Conservation (phyloP, 2,888 invertebrate species). For the Dasysyrphus tricinctus region DNA sequence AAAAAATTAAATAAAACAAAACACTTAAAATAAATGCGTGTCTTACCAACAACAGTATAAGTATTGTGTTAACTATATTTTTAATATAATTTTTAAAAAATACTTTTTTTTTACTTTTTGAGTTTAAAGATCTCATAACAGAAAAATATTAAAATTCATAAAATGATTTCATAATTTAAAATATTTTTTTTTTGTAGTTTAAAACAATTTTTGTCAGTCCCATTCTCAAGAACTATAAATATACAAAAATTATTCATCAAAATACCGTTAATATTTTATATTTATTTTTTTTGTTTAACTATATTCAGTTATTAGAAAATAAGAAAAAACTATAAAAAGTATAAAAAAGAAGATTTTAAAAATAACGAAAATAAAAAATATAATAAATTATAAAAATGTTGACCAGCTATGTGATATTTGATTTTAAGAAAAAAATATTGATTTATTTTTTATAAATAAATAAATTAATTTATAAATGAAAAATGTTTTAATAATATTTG, state of each 20-base stretch:
- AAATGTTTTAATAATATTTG: conserved; percentile 47
- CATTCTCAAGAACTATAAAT: conserved; percentile 2
- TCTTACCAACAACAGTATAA: conserved; percentile 69
- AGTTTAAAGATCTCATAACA: conserved; percentile 64
- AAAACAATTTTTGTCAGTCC: conserved; percentile 23
- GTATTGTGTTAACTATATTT: conserved; percentile 50
- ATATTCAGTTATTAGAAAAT: not conserved
- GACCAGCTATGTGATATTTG: conserved; percentile 82
- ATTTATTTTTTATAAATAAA: conserved; percentile 34
- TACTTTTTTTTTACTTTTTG: conserved; percentile 46
- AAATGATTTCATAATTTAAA: conserved; percentile 9
- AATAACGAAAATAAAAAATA: not conserved
- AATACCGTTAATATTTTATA: conserved; percentile 23
- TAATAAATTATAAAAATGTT: conserved; percentile 41
- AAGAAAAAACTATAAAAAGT: conserved; percentile 3
- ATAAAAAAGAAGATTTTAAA: conserved; percentile 14
- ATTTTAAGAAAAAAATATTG: conserved; percentile 80
- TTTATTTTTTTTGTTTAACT: conserved; percentile 36
- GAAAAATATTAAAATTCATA: conserved; percentile 25
- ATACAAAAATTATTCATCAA: conserved; percentile 28
- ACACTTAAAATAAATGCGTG: conserved; percentile 54
- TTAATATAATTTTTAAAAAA: conserved; percentile 30
- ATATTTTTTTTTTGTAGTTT: conserved; percentile 24
- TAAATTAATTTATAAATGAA: conserved; percentile 22
- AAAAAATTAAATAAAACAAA: conserved; percentile 19